phyloP scores from a whole-genome alignment of 37 sponge, comb jelly and placozoan genomes.

The Petrosia ficiformis region DNA sequence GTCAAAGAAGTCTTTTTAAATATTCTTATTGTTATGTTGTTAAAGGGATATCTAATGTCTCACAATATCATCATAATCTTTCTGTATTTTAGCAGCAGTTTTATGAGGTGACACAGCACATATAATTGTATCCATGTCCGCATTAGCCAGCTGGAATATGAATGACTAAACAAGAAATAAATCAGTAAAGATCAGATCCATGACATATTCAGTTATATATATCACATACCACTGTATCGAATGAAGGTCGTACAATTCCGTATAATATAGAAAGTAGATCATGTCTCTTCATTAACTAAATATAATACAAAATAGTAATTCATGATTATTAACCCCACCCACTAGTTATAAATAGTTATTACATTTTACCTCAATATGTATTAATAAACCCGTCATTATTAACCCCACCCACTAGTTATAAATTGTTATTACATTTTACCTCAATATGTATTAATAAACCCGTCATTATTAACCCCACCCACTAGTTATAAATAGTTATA shows the following conservation, averaged over 20 bases:
- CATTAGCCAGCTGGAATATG: slow-evolving; percentile 42
- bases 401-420: neutral
- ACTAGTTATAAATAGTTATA: neutral
- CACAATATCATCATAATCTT: slow-evolving; percentile 72
- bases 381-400: neutral
- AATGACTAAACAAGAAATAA: slow-evolving; percentile 26
- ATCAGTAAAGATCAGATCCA: neutral
- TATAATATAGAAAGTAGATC: slow-evolving; percentile 37
- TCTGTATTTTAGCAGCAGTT: slow-evolving; percentile 52
- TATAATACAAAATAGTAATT: no score
- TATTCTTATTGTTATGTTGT: neutral
- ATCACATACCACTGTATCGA: slow-evolving; percentile 45
- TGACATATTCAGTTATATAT: neutral
- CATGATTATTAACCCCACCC: neutral
- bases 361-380: neutral
- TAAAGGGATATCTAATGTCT: neutral
- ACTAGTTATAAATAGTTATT: neutral
- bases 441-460: neutral
- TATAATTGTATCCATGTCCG: slow-evolving; percentile 74
- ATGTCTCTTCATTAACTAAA: slow-evolving; percentile 47
- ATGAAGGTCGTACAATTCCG: slow-evolving; percentile 6
- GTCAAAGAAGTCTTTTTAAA: slow-evolving; percentile 5
- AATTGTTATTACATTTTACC: neutral
- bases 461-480: neutral
- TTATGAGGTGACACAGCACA: slow-evolving; percentile 49